phyloP scores from a whole-genome alignment of 2,113 vertebrate species.

The Petroica traversi region DNA sequence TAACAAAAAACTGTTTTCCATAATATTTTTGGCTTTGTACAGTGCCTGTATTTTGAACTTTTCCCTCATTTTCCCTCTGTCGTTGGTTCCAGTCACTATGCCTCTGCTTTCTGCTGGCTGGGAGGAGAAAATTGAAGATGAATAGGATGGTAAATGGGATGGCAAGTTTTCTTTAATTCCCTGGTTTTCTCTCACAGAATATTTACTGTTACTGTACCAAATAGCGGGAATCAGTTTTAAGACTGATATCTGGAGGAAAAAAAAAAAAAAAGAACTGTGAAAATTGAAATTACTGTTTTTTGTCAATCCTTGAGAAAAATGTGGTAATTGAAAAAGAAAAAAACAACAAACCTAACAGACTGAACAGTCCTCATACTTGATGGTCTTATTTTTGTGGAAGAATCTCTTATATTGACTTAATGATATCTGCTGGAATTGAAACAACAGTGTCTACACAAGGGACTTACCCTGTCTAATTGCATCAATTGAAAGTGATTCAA shows the following conservation, averaged over 20 bases:
- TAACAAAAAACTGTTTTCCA: not conserved
- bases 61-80: not conserved
- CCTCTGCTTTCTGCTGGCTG: not conserved
- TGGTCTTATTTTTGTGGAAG: slow-evolving; percentile 24
- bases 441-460: slow-evolving; percentile 34
- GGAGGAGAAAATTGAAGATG: not conserved
- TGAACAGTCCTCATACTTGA: not conserved
- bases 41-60: not conserved
- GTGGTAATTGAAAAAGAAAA: not conserved
- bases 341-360: not conserved
- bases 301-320: not conserved
- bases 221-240: not conserved
- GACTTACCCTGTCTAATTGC: slow-evolving; percentile 33
- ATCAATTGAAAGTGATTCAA: slow-evolving; percentile 34
- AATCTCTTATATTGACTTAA: slow-evolving; percentile 38
- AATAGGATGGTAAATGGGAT: not conserved
- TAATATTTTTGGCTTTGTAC: accelerated
- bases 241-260: not conserved
- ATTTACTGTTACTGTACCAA: not conserved
- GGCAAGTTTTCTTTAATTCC: not conserved
- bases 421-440: slow-evolving; percentile 36
- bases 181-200: not conserved
- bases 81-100: not conserved
- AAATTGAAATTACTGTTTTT: not conserved
- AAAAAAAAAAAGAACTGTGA: not conserved